Conservation (phyloP, 2,888 invertebrate species). For the Nomada ferruginata region DNA sequence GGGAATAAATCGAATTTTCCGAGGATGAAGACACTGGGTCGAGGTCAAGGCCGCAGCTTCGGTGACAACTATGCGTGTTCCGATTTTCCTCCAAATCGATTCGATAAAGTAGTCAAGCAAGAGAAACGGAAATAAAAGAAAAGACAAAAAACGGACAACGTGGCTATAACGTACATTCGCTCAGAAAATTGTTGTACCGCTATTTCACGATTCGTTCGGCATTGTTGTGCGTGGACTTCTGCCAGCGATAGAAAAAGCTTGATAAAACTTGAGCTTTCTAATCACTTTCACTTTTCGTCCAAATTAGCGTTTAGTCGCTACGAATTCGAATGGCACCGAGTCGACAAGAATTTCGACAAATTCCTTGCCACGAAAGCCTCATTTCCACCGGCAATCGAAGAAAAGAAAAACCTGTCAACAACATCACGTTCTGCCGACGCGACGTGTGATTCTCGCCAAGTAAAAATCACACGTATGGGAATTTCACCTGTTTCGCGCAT, state of each 20-base stretch:
- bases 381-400: neutral
- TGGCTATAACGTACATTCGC: no score
- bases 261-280: no score
- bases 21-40: constrained; percentile 77
- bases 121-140: constrained; percentile 22
- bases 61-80: constrained; percentile 54
- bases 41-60: constrained; percentile 78
- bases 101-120: constrained; percentile 38
- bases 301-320: no score
- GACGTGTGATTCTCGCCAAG: neutral
- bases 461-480: constrained; percentile 51
- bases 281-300: no score
- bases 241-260: no score
- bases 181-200: no score
- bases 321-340: no score
- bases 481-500: constrained; percentile 72
- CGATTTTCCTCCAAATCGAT: constrained; percentile 61
- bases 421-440: constrained; percentile 2
- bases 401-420: neutral
- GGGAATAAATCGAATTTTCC: constrained; percentile 75
- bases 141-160: constrained; percentile 11
- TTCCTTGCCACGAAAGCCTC: neutral
- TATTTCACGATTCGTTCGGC: no score
- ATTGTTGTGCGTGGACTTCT: no score
- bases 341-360: no score